Conservation (phyloP, 2,113 vertebrate genomes). For the Diphyllodes magnificus region DNA sequence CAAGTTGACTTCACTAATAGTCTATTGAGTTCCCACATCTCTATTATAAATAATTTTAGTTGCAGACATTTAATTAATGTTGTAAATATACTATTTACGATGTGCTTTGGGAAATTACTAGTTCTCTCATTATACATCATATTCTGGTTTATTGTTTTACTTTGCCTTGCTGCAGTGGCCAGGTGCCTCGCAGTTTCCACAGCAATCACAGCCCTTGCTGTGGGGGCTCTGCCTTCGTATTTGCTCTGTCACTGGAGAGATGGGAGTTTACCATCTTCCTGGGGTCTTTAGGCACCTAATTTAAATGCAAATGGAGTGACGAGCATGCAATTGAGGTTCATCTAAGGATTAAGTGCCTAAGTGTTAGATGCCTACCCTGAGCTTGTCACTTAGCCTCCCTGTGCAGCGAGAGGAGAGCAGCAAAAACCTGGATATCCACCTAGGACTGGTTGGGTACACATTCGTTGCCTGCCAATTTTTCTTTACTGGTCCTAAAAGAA, state of each 20-base stretch:
- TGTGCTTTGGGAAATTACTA: constrained; percentile 1
- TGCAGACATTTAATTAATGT: constrained; percentile 54
- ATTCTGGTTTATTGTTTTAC: background rate
- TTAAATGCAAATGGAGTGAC: background rate
- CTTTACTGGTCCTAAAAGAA: background rate
- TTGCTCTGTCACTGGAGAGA: background rate
- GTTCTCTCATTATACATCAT: background rate
- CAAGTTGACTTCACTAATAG: constrained; percentile 46
- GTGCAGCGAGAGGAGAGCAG: background rate
- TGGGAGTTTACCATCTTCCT: background rate
- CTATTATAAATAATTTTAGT: constrained; percentile 62
- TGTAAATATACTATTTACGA: constrained; percentile 49
- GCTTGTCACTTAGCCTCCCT: background rate
- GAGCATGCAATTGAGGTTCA: background rate
- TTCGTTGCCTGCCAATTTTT: background rate
- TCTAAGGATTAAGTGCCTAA: background rate
- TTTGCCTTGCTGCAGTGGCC: background rate
- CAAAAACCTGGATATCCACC: background rate
- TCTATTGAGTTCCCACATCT: constrained; percentile 31
- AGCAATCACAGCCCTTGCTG: background rate
- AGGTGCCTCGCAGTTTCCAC: background rate
- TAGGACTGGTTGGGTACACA: background rate
- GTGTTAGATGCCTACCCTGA: background rate
- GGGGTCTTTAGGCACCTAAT: background rate
- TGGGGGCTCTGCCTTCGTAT: background rate